Percentiles rank a stretch among this genome's conserved stretches.
Conservation (phyloP, 2,888 invertebrate species). For the Napeogenes sylphis region DNA sequence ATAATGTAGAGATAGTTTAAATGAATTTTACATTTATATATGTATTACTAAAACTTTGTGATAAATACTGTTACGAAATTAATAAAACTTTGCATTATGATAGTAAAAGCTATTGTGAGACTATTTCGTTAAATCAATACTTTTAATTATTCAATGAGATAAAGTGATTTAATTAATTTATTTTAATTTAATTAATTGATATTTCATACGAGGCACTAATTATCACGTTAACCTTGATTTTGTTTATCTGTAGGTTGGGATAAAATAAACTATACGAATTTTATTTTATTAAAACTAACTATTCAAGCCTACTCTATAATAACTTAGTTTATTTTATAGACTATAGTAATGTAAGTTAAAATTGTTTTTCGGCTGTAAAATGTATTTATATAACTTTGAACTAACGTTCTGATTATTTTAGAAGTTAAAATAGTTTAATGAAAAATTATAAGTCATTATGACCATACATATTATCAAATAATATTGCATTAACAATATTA, state of each 20-base stretch:
- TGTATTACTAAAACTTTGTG: not conserved
- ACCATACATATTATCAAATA: too few species aligned
- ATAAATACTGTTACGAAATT: not conserved
- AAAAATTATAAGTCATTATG: too few species aligned
- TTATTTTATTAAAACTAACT: too few species aligned
- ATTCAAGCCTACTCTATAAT: too few species aligned
- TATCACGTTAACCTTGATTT: not conserved
- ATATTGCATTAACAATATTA: too few species aligned
- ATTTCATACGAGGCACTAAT: not conserved
- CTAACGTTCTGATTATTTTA: too few species aligned
- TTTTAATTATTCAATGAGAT: not conserved
- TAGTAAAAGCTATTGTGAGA: not conserved
- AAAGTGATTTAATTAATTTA: constrained; percentile 1
- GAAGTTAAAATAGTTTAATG: too few species aligned
- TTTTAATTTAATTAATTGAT: not conserved
- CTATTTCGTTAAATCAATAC: not conserved
- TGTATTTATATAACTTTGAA: too few species aligned
- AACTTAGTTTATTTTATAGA: too few species aligned
- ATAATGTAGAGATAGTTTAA: constrained; percentile 3
- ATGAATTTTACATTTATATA: not conserved
- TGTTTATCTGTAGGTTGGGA: not conserved
- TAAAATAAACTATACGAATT: too few species aligned
- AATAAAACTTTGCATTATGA: not conserved
- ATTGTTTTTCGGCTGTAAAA: too few species aligned
- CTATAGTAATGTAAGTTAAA: too few species aligned